phyloP scores from a whole-genome alignment of 2,113 vertebrate genomes.

The Rhynchopsitta pachyrhyncha region DNA sequence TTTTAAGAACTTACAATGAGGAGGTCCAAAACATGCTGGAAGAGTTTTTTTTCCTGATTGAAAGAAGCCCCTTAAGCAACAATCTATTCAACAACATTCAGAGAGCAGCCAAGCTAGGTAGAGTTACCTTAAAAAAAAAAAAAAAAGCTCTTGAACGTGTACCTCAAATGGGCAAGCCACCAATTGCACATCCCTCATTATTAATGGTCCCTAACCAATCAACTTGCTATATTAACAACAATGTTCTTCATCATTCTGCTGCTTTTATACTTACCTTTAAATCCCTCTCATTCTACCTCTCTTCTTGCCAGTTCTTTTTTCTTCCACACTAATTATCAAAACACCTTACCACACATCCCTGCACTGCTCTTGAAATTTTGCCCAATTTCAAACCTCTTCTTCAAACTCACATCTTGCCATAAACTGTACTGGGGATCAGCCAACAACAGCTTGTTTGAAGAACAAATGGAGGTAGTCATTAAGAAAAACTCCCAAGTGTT shows the following conservation, averaged over 20 bases:
- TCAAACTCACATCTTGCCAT: not conserved
- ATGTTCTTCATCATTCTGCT: not conserved
- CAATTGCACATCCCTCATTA: not conserved
- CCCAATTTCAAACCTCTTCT: not conserved
- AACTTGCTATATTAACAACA: not conserved
- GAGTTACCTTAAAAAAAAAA: not conserved
- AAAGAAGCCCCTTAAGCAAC: not conserved
- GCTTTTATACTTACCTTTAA: not conserved
- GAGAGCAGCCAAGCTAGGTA: not conserved
- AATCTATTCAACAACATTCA: not conserved
- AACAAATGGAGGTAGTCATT: not conserved
- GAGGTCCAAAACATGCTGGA: not conserved
- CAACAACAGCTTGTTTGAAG: not conserved
- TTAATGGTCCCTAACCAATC: accelerated
- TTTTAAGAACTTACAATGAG: not conserved
- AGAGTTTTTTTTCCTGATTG: not conserved
- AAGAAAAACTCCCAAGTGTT: not conserved
- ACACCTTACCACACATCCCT: not conserved
- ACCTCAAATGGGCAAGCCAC: not conserved
- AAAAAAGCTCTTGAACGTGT: not conserved
- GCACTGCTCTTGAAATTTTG: not conserved
- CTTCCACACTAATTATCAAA: not conserved
- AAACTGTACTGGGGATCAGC: not conserved
- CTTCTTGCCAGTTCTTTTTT: not conserved
- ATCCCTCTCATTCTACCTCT: not conserved